Base-by-base conservation (phyloP, 2,888 invertebrate species). In the Orthonychiurus folsomi region DNA sequence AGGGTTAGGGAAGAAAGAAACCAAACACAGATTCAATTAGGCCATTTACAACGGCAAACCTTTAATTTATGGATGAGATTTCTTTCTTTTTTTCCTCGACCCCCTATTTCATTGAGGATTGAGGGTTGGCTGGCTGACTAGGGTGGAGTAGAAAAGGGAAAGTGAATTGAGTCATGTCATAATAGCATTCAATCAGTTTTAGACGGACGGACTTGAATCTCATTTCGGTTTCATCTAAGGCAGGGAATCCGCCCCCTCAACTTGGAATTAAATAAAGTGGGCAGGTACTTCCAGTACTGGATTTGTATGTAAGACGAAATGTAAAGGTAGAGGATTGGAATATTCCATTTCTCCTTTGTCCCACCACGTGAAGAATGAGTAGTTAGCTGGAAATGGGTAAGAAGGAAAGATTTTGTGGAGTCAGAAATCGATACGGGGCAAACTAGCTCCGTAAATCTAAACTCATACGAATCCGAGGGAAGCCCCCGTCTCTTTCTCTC, bases 171-270 rank as follows among this genome's bases (percentile, higher is more conserved):
- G 59, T 56, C 62, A 56, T 61, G 66, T 62, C 65, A 62, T 60
- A 65, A 62, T 61, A 66, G 60, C 60, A 61, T 66, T 63, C 63
- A 66, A 63, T 61, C 64, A 61, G 59, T 55, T 61, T 57, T 48
- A 57, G 60, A 50, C 23, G 57, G 56, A 20, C 25, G 21, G 23
- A 26, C n/a, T n/a, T 25, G 52, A 59, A 50, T 23, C 48, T 21
- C 53, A 20, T 23, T 5, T 53, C 53, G 20, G 5, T 23, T n/a
- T 53, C 53, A 12, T n/a, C 26, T 24, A 5, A 25, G 25, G 24
- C 18, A 56, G 15, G 18, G 28, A 15, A 15, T 37, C 37, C 37
- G 2, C 57, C 28, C n/a, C 20, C 57, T 15, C 37, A 37, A 37
- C 37, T 15, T n/a, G n/a, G n/a, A n/a, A n/a, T n/a, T n/a, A n/a